Percentiles rank a stretch among this genome's conserved stretches.
Conservation (phyloP, 2,888 invertebrate species). For the Aleiodes alternator region DNA sequence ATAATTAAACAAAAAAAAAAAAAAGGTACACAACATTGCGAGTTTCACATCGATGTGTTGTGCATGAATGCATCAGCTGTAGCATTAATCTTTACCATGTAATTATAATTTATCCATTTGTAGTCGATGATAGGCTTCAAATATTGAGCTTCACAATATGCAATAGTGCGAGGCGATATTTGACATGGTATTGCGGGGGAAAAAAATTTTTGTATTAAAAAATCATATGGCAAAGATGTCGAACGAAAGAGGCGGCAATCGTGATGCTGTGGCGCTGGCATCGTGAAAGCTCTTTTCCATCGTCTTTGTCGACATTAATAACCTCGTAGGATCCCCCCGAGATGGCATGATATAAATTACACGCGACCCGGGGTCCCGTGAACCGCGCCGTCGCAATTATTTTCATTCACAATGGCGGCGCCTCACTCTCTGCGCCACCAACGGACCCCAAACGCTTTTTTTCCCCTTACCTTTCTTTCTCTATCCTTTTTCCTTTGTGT, state of each 20-base stretch:
- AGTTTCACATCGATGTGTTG: conserved; percentile 29
- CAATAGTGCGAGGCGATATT: neutral
- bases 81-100: conserved; percentile 26
- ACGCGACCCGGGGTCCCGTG: conserved; percentile 56
- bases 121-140: conserved; percentile 24
- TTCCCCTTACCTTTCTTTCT: conserved; percentile 11
- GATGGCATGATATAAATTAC: conserved; percentile 61
- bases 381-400: conserved; percentile 57
- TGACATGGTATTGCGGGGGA: neutral
- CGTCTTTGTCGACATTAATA: conserved; percentile 56
- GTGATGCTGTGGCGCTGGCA: conserved; percentile 46
- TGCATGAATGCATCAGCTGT: conserved; percentile 14
- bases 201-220: conserved; percentile 35
- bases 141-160: conserved; percentile 26
- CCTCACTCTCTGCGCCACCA: conserved; percentile 55
- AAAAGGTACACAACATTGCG: conserved; percentile 13
- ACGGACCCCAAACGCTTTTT: conserved; percentile 27
- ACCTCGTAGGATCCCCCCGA: conserved; percentile 55
- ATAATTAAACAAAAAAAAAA: conserved; percentile 6
- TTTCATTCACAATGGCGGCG: conserved; percentile 63
- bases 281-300: conserved; percentile 57
- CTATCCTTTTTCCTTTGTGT: conserved; percentile 21
- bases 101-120: conserved; percentile 20
- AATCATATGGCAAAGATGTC: conserved; percentile 37
- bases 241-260: conserved; percentile 44